phyloP scores from a whole-genome alignment of 2,888 invertebrate species.

The Pinctada fucata region DNA sequence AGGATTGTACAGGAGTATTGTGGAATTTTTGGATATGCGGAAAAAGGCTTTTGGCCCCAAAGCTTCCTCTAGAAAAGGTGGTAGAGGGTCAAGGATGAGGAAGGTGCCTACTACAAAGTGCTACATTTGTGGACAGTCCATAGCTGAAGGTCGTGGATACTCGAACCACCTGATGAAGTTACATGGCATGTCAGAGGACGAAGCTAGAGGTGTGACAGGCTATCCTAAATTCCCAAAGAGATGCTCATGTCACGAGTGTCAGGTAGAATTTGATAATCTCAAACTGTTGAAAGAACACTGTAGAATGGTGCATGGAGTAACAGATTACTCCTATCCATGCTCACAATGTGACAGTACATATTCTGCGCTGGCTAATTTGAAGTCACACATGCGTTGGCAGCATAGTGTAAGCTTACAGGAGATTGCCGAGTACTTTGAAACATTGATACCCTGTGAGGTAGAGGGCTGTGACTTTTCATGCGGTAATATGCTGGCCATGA shows the following conservation, averaged over 20 bases:
- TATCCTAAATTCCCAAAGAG: slow-evolving; percentile 19
- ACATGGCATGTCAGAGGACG: slow-evolving; percentile 11
- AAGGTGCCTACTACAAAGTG: neutral
- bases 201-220: slow-evolving; percentile 29
- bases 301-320: slow-evolving; percentile 6
- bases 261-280: neutral
- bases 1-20: no score
- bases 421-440: slow-evolving; percentile 10
- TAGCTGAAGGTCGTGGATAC: slow-evolving; percentile 18
- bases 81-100: neutral
- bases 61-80: neutral
- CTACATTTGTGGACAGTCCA: neutral
- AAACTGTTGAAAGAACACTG: slow-evolving; percentile 13
- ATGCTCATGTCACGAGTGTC: slow-evolving; percentile 21
- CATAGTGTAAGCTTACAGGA: neutral
- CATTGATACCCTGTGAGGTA: slow-evolving; percentile 41
- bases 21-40: no score
- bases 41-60: neutral
- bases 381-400: slow-evolving; percentile 25
- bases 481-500: slow-evolving; percentile 34
- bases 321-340: slow-evolving; percentile 13
- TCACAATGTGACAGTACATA: slow-evolving; percentile 18
- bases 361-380: neutral
- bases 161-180: slow-evolving; percentile 21
- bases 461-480: slow-evolving; percentile 43